Evolutionary conservation across 92 coral and sea anemone species (phyloP).

Genomic region (Palythoa heliodiscus): DNA sequence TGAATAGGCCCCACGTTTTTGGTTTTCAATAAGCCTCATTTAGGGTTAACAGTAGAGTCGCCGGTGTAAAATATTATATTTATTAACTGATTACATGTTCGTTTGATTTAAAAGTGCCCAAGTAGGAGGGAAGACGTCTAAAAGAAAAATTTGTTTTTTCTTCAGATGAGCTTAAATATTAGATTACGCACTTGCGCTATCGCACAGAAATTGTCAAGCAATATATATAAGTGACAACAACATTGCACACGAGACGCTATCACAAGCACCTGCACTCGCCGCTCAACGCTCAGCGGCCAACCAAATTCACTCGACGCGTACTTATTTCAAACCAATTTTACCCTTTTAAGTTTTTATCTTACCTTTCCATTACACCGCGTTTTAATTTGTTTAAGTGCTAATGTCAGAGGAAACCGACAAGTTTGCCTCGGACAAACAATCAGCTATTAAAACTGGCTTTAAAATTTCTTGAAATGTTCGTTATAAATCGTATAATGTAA

Average conservation of each 20-base stretch:
- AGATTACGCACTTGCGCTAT: not conserved
- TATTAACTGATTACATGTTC: too few species aligned
- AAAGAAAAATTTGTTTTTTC: too few species aligned
- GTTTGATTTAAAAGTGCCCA: too few species aligned
- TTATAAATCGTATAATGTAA: conserved; percentile 35
- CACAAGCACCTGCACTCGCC: conserved; percentile 3
- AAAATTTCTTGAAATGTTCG: conserved; percentile 17
- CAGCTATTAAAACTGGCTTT: conserved; percentile 11
- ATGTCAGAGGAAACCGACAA: not conserved
- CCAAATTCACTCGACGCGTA: not conserved
- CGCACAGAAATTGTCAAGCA: not conserved
- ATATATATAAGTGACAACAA: conserved; percentile 18
- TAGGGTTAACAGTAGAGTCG: too few species aligned
- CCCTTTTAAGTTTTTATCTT: not conserved
- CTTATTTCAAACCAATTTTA: not conserved
- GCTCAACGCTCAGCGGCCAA: not conserved
- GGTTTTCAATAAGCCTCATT: too few species aligned
- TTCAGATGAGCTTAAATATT: not conserved
- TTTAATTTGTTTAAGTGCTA: not conserved
- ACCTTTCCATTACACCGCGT: not conserved
- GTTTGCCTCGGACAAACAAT: conserved; percentile 9
- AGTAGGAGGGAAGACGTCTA: too few species aligned
- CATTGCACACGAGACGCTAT: conserved; percentile 20
- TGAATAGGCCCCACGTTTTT: too few species aligned
- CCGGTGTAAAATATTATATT: too few species aligned